Evolutionary conservation across 2,888 invertebrate genomes (phyloP).

Genomic region (Boloria euphrosyne): DNA sequence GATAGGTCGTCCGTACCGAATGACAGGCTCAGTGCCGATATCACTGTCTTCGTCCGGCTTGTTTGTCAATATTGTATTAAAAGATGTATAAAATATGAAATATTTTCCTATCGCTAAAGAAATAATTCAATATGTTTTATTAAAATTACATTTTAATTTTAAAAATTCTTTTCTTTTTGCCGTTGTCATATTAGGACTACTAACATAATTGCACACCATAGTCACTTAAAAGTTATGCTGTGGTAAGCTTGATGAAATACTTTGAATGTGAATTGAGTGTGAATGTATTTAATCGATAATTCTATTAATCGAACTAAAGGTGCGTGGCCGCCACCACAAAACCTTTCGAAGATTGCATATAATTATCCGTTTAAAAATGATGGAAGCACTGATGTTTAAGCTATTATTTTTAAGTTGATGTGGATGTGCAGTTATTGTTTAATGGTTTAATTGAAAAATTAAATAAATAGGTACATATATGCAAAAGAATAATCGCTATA

Average conservation of each 20-base stretch:
- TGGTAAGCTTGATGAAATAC: slow-evolving; percentile 6
- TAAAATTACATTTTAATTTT: too few species aligned
- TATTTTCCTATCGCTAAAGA: background rate
- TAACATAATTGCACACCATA: slow-evolving; percentile 1
- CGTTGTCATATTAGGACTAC: too few species aligned
- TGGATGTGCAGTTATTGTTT: slow-evolving; percentile 3
- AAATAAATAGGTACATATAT: too few species aligned
- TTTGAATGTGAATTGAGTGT: slow-evolving; percentile 15
- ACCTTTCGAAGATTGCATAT: slow-evolving; percentile 51
- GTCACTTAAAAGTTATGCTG: slow-evolving; percentile 18
- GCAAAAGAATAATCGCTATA: too few species aligned
- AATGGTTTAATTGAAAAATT: too few species aligned
- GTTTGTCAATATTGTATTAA: slow-evolving; percentile 37
- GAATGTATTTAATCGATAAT: slow-evolving; percentile 44
- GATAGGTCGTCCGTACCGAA: slow-evolving; percentile 47
- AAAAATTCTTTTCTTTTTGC: too few species aligned
- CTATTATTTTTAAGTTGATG: slow-evolving; percentile 23
- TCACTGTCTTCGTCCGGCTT: slow-evolving; percentile 41
- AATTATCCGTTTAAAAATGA: slow-evolving; percentile 36
- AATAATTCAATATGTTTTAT: too few species aligned
- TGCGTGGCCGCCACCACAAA: slow-evolving; percentile 78
- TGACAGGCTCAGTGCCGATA: slow-evolving; percentile 55
- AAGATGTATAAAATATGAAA: background rate
- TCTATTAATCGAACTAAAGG: slow-evolving; percentile 54
- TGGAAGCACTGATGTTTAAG: slow-evolving; percentile 4